These are phyloP conservation scores for Choloepus didactylus DNA, from an alignment of 2,797 vertebrate species.

Conservation along the genomic window DNA sequence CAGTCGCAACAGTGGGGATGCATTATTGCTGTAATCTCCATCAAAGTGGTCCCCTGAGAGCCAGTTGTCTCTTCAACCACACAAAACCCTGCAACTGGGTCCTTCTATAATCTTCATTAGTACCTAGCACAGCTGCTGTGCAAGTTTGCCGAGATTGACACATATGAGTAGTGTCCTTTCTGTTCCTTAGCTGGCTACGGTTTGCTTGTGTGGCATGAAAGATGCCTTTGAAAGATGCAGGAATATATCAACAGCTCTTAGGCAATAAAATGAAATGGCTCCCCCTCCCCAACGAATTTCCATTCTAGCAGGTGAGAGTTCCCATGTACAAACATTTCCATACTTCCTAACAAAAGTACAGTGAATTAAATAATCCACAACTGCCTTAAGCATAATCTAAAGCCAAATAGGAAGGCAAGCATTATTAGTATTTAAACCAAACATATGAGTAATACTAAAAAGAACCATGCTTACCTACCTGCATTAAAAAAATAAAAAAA, in stretches of 20 bases:
- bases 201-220: constrained; percentile 69
- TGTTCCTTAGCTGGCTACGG: constrained; percentile 49
- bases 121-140: constrained; percentile 76
- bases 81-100: constrained; percentile 78
- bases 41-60: constrained; percentile 80
- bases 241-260: constrained; percentile 63
- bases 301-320: constrained; percentile 61
- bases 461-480: neutral
- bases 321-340: constrained; percentile 69
- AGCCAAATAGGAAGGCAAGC: constrained; percentile 28
- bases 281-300: constrained; percentile 63
- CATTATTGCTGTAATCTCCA: constrained; percentile 76
- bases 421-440: constrained; percentile 41
- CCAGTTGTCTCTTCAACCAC: constrained; percentile 73
- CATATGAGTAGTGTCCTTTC: constrained; percentile 69
- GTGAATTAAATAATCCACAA: constrained; percentile 64
- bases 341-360: constrained; percentile 73
- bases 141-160: constrained; percentile 76
- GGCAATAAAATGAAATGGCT: constrained; percentile 63
- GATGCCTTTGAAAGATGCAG: constrained; percentile 75
- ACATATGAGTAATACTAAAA: neutral
- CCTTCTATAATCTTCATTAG: constrained; percentile 71
- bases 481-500: neutral
- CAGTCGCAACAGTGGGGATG: constrained; percentile 70
- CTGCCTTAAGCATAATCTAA: constrained; percentile 65